Conservation (phyloP, 2,888 invertebrate species). For the Ectemnius cavifrons region DNA sequence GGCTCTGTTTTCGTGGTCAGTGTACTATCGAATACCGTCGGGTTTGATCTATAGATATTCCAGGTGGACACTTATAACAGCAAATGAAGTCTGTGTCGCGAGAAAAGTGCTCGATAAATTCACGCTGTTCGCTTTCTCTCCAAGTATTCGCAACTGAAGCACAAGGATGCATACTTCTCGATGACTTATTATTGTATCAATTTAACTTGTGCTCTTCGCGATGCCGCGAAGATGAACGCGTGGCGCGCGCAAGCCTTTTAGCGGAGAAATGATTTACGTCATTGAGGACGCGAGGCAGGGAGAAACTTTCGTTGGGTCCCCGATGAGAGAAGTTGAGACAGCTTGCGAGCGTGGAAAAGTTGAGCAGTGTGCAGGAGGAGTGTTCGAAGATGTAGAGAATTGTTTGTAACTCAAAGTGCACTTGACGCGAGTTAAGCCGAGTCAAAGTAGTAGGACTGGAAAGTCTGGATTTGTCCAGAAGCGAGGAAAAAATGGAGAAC, state of each 20-base stretch:
- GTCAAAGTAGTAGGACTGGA: background rate
- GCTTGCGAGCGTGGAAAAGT: background rate
- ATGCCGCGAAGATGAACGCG: slow-evolving; percentile 4
- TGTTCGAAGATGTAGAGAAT: slow-evolving; percentile 9
- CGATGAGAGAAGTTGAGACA: background rate
- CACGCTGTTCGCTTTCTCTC: slow-evolving; percentile 17
- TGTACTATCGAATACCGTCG: background rate
- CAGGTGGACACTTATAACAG: slow-evolving; percentile 5
- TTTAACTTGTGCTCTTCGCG: slow-evolving; percentile 22
- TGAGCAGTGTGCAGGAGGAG: background rate
- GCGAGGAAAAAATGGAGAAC: slow-evolving; percentile 32
- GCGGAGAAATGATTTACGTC: slow-evolving; percentile 33
- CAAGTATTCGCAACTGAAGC: slow-evolving; percentile 41
- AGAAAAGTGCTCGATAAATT: slow-evolving; percentile 45
- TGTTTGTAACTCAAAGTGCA: slow-evolving; percentile 10
- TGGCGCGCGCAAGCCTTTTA: slow-evolving; percentile 24
- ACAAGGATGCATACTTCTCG: slow-evolving; percentile 9
- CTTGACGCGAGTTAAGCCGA: slow-evolving; percentile 10
- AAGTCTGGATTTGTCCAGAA: slow-evolving; percentile 24
- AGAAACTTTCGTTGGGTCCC: background rate
- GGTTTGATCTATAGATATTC: slow-evolving; percentile 43
- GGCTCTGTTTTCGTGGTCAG: background rate
- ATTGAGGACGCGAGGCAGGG: background rate
- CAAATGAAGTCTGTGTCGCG: slow-evolving; percentile 9
- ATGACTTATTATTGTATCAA: slow-evolving; percentile 59